phyloP scores from a whole-genome alignment of 2,888 invertebrate species.

The Drosophila lutescens region DNA sequence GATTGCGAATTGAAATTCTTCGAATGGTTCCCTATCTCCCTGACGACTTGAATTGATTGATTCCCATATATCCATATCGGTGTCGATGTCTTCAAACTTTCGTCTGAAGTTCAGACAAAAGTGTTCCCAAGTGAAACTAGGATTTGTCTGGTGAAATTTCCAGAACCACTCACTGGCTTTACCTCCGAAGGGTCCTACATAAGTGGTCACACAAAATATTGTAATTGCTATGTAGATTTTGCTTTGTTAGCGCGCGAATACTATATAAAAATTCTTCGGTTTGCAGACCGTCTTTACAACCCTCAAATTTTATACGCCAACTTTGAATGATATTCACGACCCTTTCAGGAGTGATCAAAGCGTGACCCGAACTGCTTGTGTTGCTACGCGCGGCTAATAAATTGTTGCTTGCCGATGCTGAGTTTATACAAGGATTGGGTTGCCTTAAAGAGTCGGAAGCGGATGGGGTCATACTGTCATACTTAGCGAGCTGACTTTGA shows the following conservation, averaged over 20 bases:
- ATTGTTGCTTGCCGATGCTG: no score
- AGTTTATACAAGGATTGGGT: no score
- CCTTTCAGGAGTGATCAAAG: background rate
- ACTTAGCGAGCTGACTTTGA: no score
- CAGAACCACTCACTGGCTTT: conserved; percentile 14
- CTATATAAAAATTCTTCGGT: background rate
- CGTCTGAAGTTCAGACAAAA: conserved; percentile 16
- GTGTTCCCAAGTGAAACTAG: conserved; percentile 4
- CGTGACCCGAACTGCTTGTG: no score
- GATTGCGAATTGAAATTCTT: conserved; percentile 16
- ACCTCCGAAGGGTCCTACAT: background rate
- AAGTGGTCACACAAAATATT: background rate
- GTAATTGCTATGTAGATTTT: background rate
- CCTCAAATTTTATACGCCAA: conserved; percentile 1
- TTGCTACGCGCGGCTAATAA: no score
- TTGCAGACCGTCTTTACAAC: background rate
- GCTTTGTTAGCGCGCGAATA: background rate
- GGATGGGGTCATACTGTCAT: no score
- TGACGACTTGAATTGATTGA: conserved; percentile 6
- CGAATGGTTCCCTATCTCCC: conserved; percentile 9
- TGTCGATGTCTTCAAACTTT: no score
- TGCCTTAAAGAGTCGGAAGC: no score
- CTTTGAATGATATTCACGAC: background rate
- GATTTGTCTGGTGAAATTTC: conserved; percentile 11
- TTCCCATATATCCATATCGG: conserved; percentile 20